Evolutionary conservation across 2,797 vertebrate species (phyloP).

Genomic region (Muraenolepis orangiensis): DNA sequence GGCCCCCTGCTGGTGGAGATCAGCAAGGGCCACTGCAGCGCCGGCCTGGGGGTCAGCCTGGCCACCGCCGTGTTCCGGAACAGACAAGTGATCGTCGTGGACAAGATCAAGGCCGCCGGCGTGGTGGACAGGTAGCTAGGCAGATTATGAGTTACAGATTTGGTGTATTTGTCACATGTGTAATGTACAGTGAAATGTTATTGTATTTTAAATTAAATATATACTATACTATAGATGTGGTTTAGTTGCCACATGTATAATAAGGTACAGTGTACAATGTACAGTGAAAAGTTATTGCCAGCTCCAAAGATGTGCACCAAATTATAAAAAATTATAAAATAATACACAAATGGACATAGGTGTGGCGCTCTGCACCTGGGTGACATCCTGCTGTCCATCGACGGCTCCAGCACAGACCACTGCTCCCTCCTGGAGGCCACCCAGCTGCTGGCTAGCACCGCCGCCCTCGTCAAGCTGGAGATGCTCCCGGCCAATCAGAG

Average conservation of each 20-base stretch:
- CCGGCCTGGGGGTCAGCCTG: slow-evolving; percentile 88
- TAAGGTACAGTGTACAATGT: too few relatives aligned
- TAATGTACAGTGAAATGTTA: too few relatives aligned
- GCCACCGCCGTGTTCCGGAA: slow-evolving; percentile 78
- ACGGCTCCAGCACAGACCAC: slow-evolving; percentile 90
- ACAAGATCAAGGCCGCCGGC: slow-evolving; percentile 93
- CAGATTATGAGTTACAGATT: too few relatives aligned
- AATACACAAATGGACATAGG: too few relatives aligned
- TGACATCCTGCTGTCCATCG: slow-evolving; percentile 92
- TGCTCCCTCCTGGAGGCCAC: slow-evolving; percentile 92
- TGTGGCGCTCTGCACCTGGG: slow-evolving; percentile 87
- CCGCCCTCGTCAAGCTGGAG: slow-evolving; percentile 85
- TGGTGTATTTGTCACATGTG: too few relatives aligned
- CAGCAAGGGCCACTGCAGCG: slow-evolving; percentile 76
- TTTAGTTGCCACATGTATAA: too few relatives aligned
- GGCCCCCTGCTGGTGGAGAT: slow-evolving; percentile 95
- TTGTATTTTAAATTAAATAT: too few relatives aligned
- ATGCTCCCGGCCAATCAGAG: slow-evolving; percentile 86
- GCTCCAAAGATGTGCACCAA: too few relatives aligned
- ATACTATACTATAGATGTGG: too few relatives aligned
- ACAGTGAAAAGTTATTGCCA: too few relatives aligned
- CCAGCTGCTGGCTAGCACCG: slow-evolving; percentile 87
- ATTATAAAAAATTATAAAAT: too few relatives aligned
- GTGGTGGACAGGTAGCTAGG: slow-evolving; percentile 87
- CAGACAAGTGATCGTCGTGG: slow-evolving; percentile 90